phyloP scores from a whole-genome alignment of 2,888 invertebrate genomes.

The Nesidiocoris tenuis region DNA sequence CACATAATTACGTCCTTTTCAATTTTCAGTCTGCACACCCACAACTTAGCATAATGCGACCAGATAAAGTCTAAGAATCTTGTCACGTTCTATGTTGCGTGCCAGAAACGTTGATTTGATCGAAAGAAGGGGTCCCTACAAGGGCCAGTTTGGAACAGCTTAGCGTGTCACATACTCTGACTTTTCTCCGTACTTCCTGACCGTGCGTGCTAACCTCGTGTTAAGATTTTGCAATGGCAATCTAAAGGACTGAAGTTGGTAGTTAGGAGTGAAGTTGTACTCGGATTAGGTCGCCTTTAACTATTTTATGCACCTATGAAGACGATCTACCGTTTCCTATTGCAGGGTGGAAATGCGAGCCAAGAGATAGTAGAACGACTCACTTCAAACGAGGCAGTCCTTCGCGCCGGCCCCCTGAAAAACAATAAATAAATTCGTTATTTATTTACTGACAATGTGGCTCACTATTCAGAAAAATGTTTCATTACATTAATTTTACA shows the following conservation, averaged over 20 bases:
- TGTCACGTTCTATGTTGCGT: not conserved
- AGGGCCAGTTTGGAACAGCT: not conserved
- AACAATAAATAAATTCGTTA: not conserved
- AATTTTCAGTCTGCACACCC: not conserved
- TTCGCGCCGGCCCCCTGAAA: constrained; percentile 28
- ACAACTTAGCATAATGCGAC: not conserved
- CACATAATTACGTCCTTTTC: not conserved
- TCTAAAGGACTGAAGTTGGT: not conserved
- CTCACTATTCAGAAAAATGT: too few relatives aligned
- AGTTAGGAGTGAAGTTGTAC: not conserved
- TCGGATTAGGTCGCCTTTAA: not conserved
- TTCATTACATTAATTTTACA: too few relatives aligned
- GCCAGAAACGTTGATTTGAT: not conserved
- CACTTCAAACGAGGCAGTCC: constrained; percentile 26
- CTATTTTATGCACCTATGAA: not conserved
- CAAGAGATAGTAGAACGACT: not conserved
- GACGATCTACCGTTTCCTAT: constrained; percentile 2
- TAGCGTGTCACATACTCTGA: not conserved
- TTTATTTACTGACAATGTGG: too few relatives aligned
- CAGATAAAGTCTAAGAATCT: not conserved
- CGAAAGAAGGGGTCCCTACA: not conserved
- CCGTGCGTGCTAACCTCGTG: not conserved
- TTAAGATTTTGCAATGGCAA: not conserved
- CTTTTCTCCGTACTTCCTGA: not conserved
- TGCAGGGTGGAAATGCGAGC: not conserved